Evolutionary conservation across 2,113 vertebrate genomes (phyloP).

Genomic region (Nycticryphes semicollaris): DNA sequence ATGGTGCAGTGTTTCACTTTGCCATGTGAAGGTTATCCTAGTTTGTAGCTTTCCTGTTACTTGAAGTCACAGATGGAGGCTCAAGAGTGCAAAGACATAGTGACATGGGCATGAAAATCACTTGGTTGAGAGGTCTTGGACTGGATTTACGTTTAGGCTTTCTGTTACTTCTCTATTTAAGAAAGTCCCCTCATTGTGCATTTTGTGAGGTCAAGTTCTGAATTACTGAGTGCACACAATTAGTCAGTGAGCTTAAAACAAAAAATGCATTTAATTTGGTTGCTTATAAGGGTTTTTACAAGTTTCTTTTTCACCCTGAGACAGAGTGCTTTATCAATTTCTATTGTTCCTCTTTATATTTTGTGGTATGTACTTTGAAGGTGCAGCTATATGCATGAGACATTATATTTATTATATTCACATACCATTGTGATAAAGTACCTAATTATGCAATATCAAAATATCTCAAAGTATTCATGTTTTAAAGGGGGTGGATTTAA

Average conservation of each 20-base stretch:
- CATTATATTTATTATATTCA: neutral
- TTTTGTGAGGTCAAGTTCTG: neutral
- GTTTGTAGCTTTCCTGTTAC: neutral
- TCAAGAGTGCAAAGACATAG: neutral
- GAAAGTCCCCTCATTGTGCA: neutral
- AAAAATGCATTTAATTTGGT: neutral
- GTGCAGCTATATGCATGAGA: neutral
- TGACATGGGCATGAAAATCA: rapidly evolving
- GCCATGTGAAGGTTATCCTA: neutral
- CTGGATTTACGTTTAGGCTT: neutral
- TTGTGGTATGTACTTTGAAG: neutral
- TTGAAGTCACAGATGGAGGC: neutral
- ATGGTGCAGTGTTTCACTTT: neutral
- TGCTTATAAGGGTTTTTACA: neutral
- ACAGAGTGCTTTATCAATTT: neutral
- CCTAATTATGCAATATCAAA: neutral
- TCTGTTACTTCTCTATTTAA: neutral
- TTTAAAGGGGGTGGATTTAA: neutral
- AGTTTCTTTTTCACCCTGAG: neutral
- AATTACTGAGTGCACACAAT: neutral
- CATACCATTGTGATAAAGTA: neutral
- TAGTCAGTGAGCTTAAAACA: neutral
- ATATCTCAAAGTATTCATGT: neutral
- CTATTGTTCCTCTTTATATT: neutral
- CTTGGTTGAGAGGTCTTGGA: rapidly evolving